A percentile compares a stretch with the other conserved stretches of the same genome.
Conservation (phyloP, 2,888 invertebrate species). For the Eupithecia inturbata region DNA sequence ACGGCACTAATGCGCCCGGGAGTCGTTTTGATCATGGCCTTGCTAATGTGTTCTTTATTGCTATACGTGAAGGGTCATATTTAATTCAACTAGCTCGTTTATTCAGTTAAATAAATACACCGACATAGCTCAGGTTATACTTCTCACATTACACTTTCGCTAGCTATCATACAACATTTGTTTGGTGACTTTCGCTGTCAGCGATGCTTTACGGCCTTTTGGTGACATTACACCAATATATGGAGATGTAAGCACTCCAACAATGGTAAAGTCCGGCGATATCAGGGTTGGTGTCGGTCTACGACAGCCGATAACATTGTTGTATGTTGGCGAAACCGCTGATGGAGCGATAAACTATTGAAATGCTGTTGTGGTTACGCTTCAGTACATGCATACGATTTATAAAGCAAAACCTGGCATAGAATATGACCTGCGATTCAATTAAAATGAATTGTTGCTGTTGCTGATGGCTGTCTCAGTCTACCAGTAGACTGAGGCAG, state of each 20-base stretch:
- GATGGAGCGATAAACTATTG: conserved; percentile 62
- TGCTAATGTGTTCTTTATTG: conserved; percentile 48
- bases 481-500: background rate
- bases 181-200: conserved; percentile 47
- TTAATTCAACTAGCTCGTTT: conserved; percentile 37
- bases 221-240: conserved; percentile 10
- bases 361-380: conserved; percentile 49
- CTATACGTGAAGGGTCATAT: conserved; percentile 42
- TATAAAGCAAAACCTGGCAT: conserved; percentile 35
- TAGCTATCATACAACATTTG: conserved; percentile 26
- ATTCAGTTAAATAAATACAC: conserved; percentile 46
- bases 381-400: conserved; percentile 43
- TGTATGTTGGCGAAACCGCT: conserved; percentile 45
- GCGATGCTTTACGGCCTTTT: conserved; percentile 22
- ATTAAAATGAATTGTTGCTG: conserved; percentile 16
- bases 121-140: conserved; percentile 51
- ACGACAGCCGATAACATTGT: conserved; percentile 64
- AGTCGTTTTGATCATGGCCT: conserved; percentile 45
- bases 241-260: conserved; percentile 27
- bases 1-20: conserved; percentile 60
- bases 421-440: conserved; percentile 24
- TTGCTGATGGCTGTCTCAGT: too few species aligned
- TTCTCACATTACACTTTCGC: conserved; percentile 54
- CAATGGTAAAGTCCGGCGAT: conserved; percentile 25
- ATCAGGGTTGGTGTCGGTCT: conserved; percentile 46